phyloP scores from a whole-genome alignment of 2,888 invertebrate genomes.

The Baronia brevicornis region DNA sequence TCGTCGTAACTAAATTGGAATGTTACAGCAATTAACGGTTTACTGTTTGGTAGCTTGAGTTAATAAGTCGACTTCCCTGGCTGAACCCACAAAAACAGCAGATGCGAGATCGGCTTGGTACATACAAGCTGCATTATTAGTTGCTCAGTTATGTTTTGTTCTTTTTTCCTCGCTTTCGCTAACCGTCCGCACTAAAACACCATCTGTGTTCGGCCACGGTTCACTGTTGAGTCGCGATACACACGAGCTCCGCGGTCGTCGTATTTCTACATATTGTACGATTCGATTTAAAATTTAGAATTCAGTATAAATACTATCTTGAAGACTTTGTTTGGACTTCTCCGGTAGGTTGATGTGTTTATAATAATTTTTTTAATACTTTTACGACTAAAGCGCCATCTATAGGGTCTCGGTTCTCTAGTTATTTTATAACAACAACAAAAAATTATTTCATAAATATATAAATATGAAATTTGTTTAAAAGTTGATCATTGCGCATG shows the following conservation, averaged over 20 bases:
- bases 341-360: too few relatives aligned
- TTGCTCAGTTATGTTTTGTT: constrained; percentile 52
- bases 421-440: too few relatives aligned
- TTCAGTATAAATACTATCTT: neutral
- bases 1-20: constrained; percentile 46
- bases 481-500: too few relatives aligned
- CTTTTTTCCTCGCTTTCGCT: constrained; percentile 51
- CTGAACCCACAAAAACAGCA: constrained; percentile 65
- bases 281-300: constrained; percentile 2
- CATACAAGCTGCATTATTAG: constrained; percentile 62
- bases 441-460: too few relatives aligned
- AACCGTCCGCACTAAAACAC: constrained; percentile 55
- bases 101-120: constrained; percentile 46
- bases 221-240: constrained; percentile 33
- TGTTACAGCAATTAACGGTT: constrained; percentile 61
- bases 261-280: constrained; percentile 8
- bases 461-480: too few relatives aligned
- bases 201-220: constrained; percentile 58
- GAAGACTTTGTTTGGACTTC: too few relatives aligned
- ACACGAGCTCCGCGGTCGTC: constrained; percentile 24
- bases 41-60: constrained; percentile 51
- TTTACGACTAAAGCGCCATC: too few relatives aligned
- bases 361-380: too few relatives aligned
- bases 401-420: too few relatives aligned
- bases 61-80: constrained; percentile 58